These are phyloP conservation scores for Thamnophis elegans DNA, from an alignment of 2,797 vertebrate species.

Conservation along the genomic window DNA sequence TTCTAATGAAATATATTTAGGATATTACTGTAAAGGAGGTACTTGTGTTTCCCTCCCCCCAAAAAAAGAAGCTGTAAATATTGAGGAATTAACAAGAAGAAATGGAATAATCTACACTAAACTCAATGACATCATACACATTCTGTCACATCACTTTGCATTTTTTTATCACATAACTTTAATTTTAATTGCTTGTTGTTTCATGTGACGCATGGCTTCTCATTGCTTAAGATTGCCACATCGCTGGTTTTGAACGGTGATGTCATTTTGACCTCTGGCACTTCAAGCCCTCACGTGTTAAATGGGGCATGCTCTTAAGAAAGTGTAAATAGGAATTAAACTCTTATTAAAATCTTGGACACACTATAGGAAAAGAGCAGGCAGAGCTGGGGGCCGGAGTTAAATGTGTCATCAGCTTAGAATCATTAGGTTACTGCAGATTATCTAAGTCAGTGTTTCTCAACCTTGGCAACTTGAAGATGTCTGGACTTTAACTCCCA, in stretches of 20 bases:
- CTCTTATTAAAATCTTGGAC: neutral
- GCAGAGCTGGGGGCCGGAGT: neutral
- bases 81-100: neutral
- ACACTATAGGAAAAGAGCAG: neutral
- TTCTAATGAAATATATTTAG: neutral
- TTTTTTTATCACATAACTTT: neutral
- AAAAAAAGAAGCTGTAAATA: neutral
- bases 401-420: neutral
- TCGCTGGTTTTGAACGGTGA: neutral
- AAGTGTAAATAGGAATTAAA: neutral
- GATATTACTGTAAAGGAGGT: neutral
- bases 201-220: neutral
- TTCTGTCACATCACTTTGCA: neutral
- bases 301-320: neutral
- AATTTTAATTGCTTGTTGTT: neutral
- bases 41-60: too few relatives aligned
- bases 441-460: too few relatives aligned
- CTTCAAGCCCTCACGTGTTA: neutral
- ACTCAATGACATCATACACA: slow-evolving; percentile 15
- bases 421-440: neutral
- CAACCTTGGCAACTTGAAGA: too few relatives aligned
- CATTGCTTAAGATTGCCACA: neutral
- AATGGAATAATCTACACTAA: neutral
- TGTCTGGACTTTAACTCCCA: too few relatives aligned
- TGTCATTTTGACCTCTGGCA: neutral